Evolutionary conservation across 2,888 invertebrate species (phyloP).

Genomic region (Creontiades dilutus): DNA sequence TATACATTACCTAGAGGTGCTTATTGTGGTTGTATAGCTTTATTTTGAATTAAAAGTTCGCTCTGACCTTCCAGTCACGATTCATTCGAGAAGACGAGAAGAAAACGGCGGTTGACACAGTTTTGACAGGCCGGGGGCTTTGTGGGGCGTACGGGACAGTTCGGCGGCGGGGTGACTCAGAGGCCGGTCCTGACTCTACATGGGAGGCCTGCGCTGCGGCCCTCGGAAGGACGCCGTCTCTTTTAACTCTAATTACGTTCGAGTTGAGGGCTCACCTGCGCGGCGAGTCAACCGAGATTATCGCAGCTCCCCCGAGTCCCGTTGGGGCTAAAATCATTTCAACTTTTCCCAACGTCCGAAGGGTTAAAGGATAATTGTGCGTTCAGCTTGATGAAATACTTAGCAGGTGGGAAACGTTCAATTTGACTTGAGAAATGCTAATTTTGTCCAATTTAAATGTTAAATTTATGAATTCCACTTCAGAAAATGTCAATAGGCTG

Average conservation of each 20-base stretch:
- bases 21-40: too few relatives aligned
- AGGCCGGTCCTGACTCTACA: conserved; percentile 18
- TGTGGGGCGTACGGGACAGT: background rate
- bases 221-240: conserved; percentile 48
- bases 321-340: background rate
- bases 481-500: too few relatives aligned
- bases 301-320: background rate
- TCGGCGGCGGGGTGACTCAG: conserved; percentile 4
- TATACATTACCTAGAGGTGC: too few relatives aligned
- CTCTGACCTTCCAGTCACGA: background rate
- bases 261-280: background rate
- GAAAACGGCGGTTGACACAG: conserved; percentile 35
- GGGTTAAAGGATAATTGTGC: too few relatives aligned
- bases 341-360: too few relatives aligned
- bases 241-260: conserved; percentile 33
- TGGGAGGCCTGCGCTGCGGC: conserved; percentile 41
- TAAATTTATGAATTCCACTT: too few relatives aligned
- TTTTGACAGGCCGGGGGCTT: conserved; percentile 46
- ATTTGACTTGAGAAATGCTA: too few relatives aligned
- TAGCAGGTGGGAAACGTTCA: too few relatives aligned
- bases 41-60: too few relatives aligned
- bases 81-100: background rate
- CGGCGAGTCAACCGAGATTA: background rate
- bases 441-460: too few relatives aligned
- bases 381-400: too few relatives aligned